A percentile compares a stretch with the other conserved stretches of the same genome.
These are phyloP conservation scores for Leptogaster cylindrica DNA, from an alignment of 2,888 invertebrate species.

Conservation along the genomic window DNA sequence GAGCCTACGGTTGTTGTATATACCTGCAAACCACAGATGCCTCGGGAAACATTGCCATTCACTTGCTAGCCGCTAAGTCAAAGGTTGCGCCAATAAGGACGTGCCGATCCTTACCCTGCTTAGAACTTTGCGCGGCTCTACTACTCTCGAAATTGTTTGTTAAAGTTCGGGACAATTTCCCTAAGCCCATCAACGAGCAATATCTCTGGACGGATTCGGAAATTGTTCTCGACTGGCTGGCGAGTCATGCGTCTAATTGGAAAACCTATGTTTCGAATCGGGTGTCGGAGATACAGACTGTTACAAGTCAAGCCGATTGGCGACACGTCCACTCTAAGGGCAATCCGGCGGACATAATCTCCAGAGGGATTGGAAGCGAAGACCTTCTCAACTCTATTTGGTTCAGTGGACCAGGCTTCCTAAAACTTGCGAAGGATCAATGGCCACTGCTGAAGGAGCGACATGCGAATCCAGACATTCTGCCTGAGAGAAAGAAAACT, in stretches of 20 bases:
- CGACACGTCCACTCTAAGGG: constrained; percentile 43
- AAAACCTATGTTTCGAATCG: constrained; percentile 42
- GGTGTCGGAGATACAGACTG: constrained; percentile 44
- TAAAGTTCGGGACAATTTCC: not conserved
- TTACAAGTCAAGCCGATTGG: constrained; percentile 41
- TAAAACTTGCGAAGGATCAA: not conserved
- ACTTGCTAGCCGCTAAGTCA: constrained; percentile 12
- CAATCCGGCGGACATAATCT: constrained; percentile 49
- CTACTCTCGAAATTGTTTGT: constrained; percentile 24
- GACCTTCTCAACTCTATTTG: not conserved
- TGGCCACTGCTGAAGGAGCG: not conserved
- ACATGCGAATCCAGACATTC: too few relatives aligned
- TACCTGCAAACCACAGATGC: constrained; percentile 1
- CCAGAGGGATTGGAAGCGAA: constrained; percentile 37
- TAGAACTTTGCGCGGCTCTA: constrained; percentile 38
- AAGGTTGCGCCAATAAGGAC: constrained; percentile 16
- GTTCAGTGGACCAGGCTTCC: not conserved
- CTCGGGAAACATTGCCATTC: not conserved
- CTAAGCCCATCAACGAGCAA: not conserved
- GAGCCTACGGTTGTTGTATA: constrained; percentile 31
- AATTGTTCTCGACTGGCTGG: constrained; percentile 36
- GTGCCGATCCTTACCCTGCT: not conserved
- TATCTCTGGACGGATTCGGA: constrained; percentile 35
- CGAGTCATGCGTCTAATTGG: not conserved
- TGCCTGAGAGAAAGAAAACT: constrained; percentile 6